Evolutionary conservation across 1,140 invertebrate genomes (phyloP), one percentile per base, ranked within the genome.

Genomic region (Papilio polytes): DNA sequence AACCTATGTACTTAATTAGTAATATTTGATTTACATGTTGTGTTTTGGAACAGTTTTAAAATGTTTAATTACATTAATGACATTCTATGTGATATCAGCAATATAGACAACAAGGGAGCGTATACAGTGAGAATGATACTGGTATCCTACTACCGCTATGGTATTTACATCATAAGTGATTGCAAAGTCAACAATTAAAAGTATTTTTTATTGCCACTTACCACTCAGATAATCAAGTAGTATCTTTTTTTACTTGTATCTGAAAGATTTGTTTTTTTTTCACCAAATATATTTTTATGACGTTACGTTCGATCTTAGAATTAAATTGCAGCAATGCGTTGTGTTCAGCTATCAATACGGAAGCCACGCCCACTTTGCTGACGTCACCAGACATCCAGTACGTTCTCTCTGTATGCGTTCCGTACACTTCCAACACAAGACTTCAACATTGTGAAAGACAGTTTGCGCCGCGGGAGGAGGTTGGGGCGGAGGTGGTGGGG

Each of bases 1-100:
- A 88, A 90, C 88, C 86, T 91, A 88, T 94, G 93, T 94, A 94
- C 93, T 94, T 94, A 94, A 94, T 94, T 94, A 94, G 92, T 88
- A 90, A 91, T 93, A 91, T 92, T 92, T 89, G 89, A 91, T 92
- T 91, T 89, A 85, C 89, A 89, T 89, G 87, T 91, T 90, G 87
- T 90, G 86, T 92, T 92, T 93, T 91, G 90, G 87, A 92, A 87
- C 87, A 87, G 83, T 89, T 91, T 87, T 90, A 88, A 88, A 89
- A 88, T 87, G 84, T 87, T 89, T 82, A 85, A 89, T 31, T 90
- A 91, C 86, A 86, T 88, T 88, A 84, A 88, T 87, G 87, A 93
- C 90, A 88, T 90, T 88, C 84, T 81, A 93, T 94, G 92, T 93
- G 93, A 94, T 94, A 93, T 92, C 87, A 94, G 92, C 93, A 94